Base-by-base conservation (phyloP, 2,888 invertebrate genomes). In the Drosophila parthenogenetica region DNA sequence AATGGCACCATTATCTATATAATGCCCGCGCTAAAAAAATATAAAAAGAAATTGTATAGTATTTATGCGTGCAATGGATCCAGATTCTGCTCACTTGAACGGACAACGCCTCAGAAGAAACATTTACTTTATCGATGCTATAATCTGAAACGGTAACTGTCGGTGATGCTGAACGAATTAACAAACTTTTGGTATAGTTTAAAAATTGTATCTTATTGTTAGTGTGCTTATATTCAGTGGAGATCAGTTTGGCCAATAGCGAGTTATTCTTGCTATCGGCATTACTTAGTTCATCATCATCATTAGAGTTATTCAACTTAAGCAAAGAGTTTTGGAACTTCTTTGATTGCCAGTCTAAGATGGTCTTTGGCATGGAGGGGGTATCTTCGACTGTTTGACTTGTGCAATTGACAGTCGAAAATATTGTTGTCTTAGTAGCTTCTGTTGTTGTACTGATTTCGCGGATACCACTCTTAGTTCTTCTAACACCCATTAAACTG, bases 1-100 rank as follows among this genome's bases (percentile, higher is more conserved):
- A 73, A 96, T 95, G 43, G 93, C 93, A 7, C 94, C 94, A 35
- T 94, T 94, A 79, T 94, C 94, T 92, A 94, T 71, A 32, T 90
- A 89, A 64, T 91, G 90, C 3, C 90, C 86, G 63, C 89, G 87
- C 91, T 90, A 14, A 2, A 14, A 2, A 57, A 14, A 5, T 8
- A 0, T 13, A 25, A 22, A 25, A 29, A 19, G 14, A 22, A 10
- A 19, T n/a, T 8, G 19, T 11, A 51, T 22, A 0, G 2, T 14
- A 25, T 39, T 14, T 14, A 25, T 39, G 0, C 10, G 22, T 37
- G 14, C 22, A 51, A 19, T 10, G 14, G n/a, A 17, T 22, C n/a
- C 2, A 2, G 5, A 22, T 5, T 8, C 3, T 8, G 42, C 72
- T 69, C 54, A 91, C 91, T 81, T 91, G 89, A 69, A 91, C 89